Conservation (phyloP, 2,797 vertebrate genomes). For the Falco columbarius region DNA sequence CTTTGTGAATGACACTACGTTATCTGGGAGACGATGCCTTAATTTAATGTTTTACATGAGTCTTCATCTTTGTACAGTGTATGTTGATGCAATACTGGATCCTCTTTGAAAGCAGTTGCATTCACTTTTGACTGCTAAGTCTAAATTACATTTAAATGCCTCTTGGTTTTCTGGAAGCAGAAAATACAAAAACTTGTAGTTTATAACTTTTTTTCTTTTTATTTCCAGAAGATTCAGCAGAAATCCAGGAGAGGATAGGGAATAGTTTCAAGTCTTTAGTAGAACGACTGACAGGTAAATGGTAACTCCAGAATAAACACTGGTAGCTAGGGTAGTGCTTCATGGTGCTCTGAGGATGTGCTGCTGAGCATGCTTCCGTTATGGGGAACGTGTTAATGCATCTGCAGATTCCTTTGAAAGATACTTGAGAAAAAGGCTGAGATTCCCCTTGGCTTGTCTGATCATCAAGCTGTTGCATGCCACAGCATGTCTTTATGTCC, state of each 20-base stretch:
- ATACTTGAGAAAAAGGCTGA: not conserved
- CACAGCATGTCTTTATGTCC: not conserved
- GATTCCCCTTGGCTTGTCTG: not conserved
- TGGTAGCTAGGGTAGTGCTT: not conserved
- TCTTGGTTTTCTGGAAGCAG: not conserved
- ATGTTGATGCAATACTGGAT: not conserved
- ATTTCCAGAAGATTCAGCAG: slow-evolving; percentile 87
- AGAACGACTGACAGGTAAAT: slow-evolving; percentile 91
- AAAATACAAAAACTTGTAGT: not conserved
- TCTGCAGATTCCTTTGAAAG: not conserved
- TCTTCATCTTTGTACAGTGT: not conserved
- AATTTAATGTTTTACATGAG: not conserved
- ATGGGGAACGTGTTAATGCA: not conserved
- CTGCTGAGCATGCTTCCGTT: not conserved
- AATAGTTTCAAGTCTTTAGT: slow-evolving; percentile 89
- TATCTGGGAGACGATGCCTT: not conserved
- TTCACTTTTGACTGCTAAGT: not conserved
- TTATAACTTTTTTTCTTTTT: not conserved
- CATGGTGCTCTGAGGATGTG: not conserved
- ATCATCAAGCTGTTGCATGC: not conserved
- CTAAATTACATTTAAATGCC: not conserved
- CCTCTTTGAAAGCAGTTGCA: not conserved
- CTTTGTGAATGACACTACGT: not conserved
- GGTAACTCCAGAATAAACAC: not conserved
- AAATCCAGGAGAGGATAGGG: slow-evolving; percentile 92